Percentiles rank a stretch among this genome's conserved stretches.
phyloP scores from a whole-genome alignment of 2,113 vertebrate genomes.

The Anguilla rostrata region DNA sequence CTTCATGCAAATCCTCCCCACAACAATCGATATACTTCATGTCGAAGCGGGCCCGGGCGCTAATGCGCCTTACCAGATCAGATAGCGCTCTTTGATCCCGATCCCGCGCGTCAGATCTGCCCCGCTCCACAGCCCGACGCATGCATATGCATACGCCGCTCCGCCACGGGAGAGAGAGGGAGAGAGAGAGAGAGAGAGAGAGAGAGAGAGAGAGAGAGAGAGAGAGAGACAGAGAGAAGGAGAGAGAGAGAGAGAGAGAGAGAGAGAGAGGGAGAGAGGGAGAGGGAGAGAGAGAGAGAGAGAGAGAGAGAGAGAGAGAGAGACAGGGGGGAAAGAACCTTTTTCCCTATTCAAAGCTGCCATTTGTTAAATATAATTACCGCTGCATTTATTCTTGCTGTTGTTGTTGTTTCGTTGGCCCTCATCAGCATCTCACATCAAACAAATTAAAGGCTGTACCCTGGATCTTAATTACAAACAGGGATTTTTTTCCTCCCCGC shows the following conservation, averaged over 20 bases:
- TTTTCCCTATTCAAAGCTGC: slow-evolving; percentile 22
- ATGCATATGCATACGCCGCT: slow-evolving; percentile 68
- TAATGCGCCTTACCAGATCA: slow-evolving; percentile 70
- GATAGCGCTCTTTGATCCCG: slow-evolving; percentile 74
- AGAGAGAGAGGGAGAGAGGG: background rate
- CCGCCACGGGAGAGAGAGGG: slow-evolving; percentile 51
- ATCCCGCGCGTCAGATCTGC: slow-evolving; percentile 66
- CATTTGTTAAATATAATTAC: slow-evolving; percentile 37
- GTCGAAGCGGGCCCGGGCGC: slow-evolving; percentile 68
- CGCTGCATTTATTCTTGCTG: slow-evolving; percentile 27
- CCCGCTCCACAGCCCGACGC: slow-evolving; percentile 64
- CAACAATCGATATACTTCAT: slow-evolving; percentile 35
- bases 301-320: background rate
- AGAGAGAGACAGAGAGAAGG: background rate
- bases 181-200: background rate
- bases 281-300: too few species aligned
- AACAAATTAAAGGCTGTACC: slow-evolving; percentile 38
- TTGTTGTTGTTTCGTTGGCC: slow-evolving; percentile 23
- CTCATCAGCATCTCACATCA: slow-evolving; percentile 36
- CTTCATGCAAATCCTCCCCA: slow-evolving; percentile 36
- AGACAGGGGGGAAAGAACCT: background rate
- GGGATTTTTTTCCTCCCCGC: slow-evolving; percentile 33
- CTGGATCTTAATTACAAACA: slow-evolving; percentile 41
- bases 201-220: background rate
- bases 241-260: slow-evolving; percentile 10